Conservation (phyloP, 92 coral and sea anemone genomes). For the Umimayanthus chanpuru region DNA sequence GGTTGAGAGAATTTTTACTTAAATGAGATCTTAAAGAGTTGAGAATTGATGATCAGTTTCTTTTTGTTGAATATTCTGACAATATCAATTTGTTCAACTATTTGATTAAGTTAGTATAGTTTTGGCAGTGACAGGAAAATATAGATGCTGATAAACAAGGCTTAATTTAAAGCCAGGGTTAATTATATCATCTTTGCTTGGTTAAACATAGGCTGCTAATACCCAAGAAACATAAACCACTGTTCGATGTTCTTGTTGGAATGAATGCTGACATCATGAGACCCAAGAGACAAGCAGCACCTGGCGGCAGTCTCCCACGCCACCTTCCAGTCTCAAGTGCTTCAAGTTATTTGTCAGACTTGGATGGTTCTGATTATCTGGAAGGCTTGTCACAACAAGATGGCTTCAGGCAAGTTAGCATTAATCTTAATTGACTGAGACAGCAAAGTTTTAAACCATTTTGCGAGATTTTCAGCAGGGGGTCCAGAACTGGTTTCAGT, state of each 20-base stretch:
- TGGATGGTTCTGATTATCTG: constrained; percentile 6
- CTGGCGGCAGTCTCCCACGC: constrained; percentile 55
- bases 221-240: constrained; percentile 79
- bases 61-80: too few relatives aligned
- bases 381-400: constrained; percentile 18
- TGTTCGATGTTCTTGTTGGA: constrained; percentile 79
- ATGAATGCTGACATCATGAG: constrained; percentile 48
- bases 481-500: constrained; percentile 4
- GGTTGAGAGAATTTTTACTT: too few relatives aligned
- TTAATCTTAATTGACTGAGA: background rate
- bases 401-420: constrained; percentile 11
- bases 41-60: too few relatives aligned
- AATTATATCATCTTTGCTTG: background rate
- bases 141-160: too few relatives aligned
- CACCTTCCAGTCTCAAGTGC: constrained; percentile 40
- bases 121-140: too few relatives aligned
- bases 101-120: too few relatives aligned
- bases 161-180: background rate
- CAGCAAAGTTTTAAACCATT: constrained; percentile 21
- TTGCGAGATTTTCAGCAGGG: constrained; percentile 1
- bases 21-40: background rate
- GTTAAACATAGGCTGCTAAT: constrained; percentile 25
- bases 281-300: constrained; percentile 44
- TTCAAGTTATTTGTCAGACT: constrained; percentile 35
- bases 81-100: too few relatives aligned